Evolutionary conservation across 2,888 invertebrate species (phyloP), one percentile per base, ranked within the genome.

Genomic region (Cataglyphis albicans): DNA sequence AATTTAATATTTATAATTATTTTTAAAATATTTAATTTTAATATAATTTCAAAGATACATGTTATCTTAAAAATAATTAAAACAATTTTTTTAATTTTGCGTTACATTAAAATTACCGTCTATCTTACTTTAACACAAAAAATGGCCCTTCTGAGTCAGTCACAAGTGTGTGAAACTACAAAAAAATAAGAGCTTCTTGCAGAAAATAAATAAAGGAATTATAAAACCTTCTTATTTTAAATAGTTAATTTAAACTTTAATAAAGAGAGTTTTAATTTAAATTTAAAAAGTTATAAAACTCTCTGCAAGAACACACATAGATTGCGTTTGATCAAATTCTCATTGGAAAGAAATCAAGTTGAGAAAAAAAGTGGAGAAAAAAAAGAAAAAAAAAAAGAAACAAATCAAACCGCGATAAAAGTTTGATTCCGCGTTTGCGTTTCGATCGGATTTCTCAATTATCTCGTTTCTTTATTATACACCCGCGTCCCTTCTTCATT

Each of bases 371-470:
- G 5, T 25, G 1, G 25, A 21, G 21, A 21, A 0, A 21, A 21
- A 21, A 1, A 25, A 1, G 25, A 25, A 15, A 18, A 38, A 52
- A n/a, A 59, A 5, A 57, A 73, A 38, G 15, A 25, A 18, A 15
- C 0, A 12, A 35, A 38, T 15, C 6, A 72, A 25, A 35, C 1
- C 10, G 18, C 7, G 29, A 29, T 29, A 29, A 59, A 59, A 61
- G 38, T 73, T 73, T 12, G 18, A 18, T 25, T 29, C 41, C 6
- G 9, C n/a, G n/a, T 12, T 35, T 25, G 64, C 3, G 21, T 25
- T 18, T n/a, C 6, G 21, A 21, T 75, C 64, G 35, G 65, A 75
- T 75, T 48, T 35, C 18, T 25, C 3, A 64, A 64, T 75, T 75
- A 75, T 52, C 35, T 21, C 3, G 3, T 10, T 52, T n/a, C 35